A percentile compares a stretch with the other conserved stretches of the same genome.
Evolutionary conservation across 2,888 invertebrate species (phyloP).

Genomic region (Pristionchus maxplancki): DNA sequence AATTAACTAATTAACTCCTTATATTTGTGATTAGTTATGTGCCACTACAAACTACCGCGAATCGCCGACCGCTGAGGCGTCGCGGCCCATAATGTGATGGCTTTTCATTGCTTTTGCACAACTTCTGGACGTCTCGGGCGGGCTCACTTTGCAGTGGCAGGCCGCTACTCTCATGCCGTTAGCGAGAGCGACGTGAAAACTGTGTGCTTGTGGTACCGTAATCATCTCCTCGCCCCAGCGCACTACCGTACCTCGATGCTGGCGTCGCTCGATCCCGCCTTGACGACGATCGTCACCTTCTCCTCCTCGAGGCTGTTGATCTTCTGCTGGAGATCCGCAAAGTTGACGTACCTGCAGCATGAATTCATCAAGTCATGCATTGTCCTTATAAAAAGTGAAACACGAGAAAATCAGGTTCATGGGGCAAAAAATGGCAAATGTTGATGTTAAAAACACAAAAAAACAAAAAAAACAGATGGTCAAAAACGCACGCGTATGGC

Average conservation of each 20-base stretch:
- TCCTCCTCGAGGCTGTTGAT: slow-evolving; percentile 57
- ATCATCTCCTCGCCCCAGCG: not conserved
- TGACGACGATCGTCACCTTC: slow-evolving; percentile 67
- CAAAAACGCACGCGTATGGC: slow-evolving; percentile 66
- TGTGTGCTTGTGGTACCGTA: slow-evolving; percentile 17
- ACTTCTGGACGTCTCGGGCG: slow-evolving; percentile 34
- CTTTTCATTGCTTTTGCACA: slow-evolving; percentile 21
- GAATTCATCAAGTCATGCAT: no score
- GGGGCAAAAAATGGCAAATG: not conserved
- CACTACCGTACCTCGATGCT: slow-evolving; percentile 27
- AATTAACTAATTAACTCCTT: not conserved
- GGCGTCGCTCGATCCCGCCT: slow-evolving; percentile 55
- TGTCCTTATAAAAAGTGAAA: not conserved
- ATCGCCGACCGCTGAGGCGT: slow-evolving; percentile 43
- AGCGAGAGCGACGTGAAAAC: slow-evolving; percentile 50
- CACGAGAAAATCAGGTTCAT: no score
- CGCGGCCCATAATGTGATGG: slow-evolving; percentile 46
- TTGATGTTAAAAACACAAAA: no score
- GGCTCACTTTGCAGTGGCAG: not conserved
- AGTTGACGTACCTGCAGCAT: slow-evolving; percentile 67
- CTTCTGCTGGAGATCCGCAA: slow-evolving; percentile 64
- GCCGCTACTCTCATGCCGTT: not conserved
- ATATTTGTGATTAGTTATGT: not conserved
- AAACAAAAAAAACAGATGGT: no score
- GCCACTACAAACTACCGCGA: slow-evolving; percentile 48